phyloP scores from a whole-genome alignment of 1,140 invertebrate genomes.

The Hypsibius dujardini region DNA sequence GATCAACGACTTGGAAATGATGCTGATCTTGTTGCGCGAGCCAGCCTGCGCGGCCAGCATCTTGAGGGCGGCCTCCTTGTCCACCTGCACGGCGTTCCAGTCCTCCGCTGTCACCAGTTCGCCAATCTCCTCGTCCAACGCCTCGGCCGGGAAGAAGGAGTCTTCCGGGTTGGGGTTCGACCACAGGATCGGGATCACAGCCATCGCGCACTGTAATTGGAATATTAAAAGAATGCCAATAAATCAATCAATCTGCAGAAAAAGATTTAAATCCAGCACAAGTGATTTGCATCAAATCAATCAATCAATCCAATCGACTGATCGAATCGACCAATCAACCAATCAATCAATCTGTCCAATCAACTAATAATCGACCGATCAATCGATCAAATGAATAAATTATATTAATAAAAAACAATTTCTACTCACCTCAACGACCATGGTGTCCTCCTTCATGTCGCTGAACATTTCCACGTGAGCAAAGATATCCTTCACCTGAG shows the following conservation, averaged over 20 bases:
- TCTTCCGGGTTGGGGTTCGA: background rate
- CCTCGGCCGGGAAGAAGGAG: background rate
- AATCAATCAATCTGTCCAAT: no score
- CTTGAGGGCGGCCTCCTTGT: background rate
- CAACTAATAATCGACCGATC: no score
- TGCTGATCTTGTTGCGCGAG: background rate
- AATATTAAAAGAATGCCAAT: background rate
- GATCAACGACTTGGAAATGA: background rate
- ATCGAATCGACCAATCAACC: background rate
- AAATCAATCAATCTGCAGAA: background rate
- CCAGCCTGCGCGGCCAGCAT: background rate
- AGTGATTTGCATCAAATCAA: no score
- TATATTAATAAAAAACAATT: background rate
- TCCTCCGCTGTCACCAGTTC: background rate
- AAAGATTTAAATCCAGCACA: background rate
- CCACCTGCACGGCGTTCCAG: background rate
- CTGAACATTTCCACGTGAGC: background rate
- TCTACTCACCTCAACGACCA: conserved; percentile 2
- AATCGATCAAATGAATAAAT: background rate
- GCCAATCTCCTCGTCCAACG: background rate
- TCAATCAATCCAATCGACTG: no score
- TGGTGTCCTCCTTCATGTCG: background rate
- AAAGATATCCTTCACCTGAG: conserved; percentile 1
- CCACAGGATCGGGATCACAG: conserved; percentile 2
- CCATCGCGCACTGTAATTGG: background rate